Percentiles rank a stretch among this genome's conserved stretches.
Evolutionary conservation across 2,797 vertebrate species (phyloP).

Genomic region (Anguilla anguilla): DNA sequence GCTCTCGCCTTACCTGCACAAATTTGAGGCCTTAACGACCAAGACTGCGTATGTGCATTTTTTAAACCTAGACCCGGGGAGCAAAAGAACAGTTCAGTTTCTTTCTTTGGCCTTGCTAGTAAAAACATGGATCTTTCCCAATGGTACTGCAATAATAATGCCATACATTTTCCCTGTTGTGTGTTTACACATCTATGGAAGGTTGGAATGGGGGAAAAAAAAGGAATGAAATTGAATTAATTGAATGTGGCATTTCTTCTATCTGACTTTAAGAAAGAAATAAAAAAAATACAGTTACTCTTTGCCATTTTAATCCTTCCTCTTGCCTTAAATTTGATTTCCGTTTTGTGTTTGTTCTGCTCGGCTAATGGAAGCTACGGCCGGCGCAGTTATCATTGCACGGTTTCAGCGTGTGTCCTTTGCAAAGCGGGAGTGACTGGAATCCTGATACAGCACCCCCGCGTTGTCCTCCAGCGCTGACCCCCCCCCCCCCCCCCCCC

Average conservation of each 20-base stretch:
- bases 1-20: not conserved
- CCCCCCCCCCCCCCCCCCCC: conserved; percentile 21
- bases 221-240: not conserved
- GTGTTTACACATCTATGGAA: not conserved
- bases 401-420: conserved; percentile 28
- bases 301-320: not conserved
- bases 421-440: conserved; percentile 30
- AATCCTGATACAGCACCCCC: conserved; percentile 35
- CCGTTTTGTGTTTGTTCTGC: not conserved
- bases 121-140: not conserved
- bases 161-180: not conserved
- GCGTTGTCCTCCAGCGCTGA: conserved; percentile 26
- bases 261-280: not conserved
- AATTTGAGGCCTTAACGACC: not conserved
- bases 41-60: no score
- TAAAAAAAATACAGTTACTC: not conserved
- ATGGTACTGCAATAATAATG: not conserved
- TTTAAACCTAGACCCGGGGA: not conserved
- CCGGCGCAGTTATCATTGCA: not conserved
- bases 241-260: not conserved
- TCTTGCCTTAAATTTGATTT: not conserved
- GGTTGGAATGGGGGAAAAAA: no score
- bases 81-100: not conserved
- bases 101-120: not conserved
- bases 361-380: not conserved